Percentiles rank a stretch among this genome's conserved stretches.
Conservation (phyloP, 2,888 invertebrate species). For the Spisula subtruncata region DNA sequence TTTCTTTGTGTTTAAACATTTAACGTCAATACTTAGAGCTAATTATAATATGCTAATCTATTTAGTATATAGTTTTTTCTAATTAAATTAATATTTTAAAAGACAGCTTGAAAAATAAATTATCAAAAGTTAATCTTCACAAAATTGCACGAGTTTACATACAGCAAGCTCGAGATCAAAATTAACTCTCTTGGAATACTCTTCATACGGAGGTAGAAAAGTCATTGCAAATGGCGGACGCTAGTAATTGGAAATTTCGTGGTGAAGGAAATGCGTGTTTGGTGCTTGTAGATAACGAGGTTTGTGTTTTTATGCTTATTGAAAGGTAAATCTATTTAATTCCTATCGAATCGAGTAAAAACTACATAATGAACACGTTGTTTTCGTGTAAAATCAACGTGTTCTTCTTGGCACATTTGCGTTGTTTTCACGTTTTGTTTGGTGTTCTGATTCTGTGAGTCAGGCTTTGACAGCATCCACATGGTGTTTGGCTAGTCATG, state of each 20-base stretch:
- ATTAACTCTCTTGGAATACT: conserved; percentile 27
- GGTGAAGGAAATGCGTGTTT: conserved; percentile 83
- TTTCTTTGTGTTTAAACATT: too few species aligned
- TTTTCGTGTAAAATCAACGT: neutral
- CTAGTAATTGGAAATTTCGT: conserved; percentile 78
- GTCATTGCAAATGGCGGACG: conserved; percentile 65
- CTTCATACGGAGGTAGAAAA: conserved; percentile 43
- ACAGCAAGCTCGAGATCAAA: too few species aligned
- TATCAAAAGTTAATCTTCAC: too few species aligned
- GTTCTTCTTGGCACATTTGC: neutral
- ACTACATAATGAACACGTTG: neutral
- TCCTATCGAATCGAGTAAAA: neutral
- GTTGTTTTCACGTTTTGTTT: neutral
- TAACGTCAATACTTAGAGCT: too few species aligned
- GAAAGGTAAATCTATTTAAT: neutral
- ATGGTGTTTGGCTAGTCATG: too few species aligned
- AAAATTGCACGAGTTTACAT: too few species aligned
- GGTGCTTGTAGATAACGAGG: conserved; percentile 79
- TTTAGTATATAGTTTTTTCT: too few species aligned
- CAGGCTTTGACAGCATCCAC: neutral
- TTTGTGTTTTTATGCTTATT: conserved; percentile 50
- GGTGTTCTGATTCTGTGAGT: too few species aligned
- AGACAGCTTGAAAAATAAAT: too few species aligned
- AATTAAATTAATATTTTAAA: too few species aligned
- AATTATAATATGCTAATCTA: too few species aligned